Evolutionary conservation across 2,797 vertebrate species (phyloP).

Genomic region (Neoniphon sammara): DNA sequence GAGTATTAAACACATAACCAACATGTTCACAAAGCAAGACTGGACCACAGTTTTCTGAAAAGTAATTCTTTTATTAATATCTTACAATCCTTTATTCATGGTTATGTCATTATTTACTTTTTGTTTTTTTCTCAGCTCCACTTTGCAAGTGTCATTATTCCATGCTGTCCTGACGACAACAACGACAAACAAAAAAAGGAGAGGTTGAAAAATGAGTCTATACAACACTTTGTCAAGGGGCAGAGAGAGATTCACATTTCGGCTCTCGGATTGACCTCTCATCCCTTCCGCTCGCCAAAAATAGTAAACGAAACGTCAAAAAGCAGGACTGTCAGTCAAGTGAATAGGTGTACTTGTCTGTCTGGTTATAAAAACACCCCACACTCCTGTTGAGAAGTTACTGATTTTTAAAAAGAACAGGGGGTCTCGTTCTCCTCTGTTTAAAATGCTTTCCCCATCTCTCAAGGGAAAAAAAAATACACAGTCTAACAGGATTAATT

Average conservation of each 20-base stretch:
- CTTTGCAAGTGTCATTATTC: constrained; percentile 79
- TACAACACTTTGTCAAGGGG: constrained; percentile 71
- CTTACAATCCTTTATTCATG: constrained; percentile 88
- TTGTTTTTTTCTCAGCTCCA: constrained; percentile 61
- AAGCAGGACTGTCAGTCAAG: constrained; percentile 71
- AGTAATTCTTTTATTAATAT: constrained; percentile 88
- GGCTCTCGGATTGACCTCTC: constrained; percentile 63
- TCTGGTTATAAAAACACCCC: constrained; percentile 62
- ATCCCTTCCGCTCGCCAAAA: constrained; percentile 64
- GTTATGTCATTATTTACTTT: constrained; percentile 82
- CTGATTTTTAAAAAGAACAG: constrained; percentile 43
- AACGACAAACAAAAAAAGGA: constrained; percentile 47
- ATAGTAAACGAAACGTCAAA: constrained; percentile 69
- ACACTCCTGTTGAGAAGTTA: constrained; percentile 35
- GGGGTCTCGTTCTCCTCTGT: constrained; percentile 41
- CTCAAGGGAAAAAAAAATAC: constrained; percentile 36
- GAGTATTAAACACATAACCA: not conserved
- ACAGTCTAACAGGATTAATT: constrained; percentile 53
- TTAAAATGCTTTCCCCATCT: constrained; percentile 60
- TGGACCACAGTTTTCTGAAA: constrained; percentile 74
- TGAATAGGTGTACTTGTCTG: constrained; percentile 40
- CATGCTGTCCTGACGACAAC: constrained; percentile 78
- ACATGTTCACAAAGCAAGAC: constrained; percentile 17
- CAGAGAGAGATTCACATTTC: constrained; percentile 80
- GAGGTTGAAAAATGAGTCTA: constrained; percentile 74